phyloP scores from a whole-genome alignment of 2,797 vertebrate species.

The Agapornis canus region DNA sequence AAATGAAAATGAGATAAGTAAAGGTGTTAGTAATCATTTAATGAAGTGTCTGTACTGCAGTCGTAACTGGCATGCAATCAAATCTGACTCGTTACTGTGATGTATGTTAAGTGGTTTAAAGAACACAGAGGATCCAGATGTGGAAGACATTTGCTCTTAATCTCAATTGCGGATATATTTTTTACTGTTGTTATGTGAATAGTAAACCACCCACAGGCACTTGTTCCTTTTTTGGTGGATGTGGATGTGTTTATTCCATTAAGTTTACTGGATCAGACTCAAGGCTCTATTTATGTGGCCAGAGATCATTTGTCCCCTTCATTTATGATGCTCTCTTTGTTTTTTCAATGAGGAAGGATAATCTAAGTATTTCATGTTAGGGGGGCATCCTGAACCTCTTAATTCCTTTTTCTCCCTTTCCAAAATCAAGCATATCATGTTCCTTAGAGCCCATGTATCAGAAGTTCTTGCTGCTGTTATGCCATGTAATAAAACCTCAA shows the following conservation, averaged over 20 bases:
- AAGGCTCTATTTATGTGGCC: neutral
- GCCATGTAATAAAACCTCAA: neutral
- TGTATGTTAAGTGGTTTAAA: neutral
- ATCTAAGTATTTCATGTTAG: neutral
- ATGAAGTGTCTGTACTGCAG: neutral
- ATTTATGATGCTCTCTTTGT: neutral
- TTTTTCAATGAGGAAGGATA: neutral
- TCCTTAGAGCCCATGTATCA: neutral
- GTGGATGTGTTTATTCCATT: neutral
- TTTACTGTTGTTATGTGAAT: neutral
- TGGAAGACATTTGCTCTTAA: neutral
- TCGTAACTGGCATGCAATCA: neutral
- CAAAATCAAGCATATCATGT: neutral
- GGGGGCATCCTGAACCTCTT: neutral
- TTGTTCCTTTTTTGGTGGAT: neutral
- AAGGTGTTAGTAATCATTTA: neutral
- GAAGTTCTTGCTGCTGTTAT: slow-evolving; percentile 13
- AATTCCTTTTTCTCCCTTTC: neutral
- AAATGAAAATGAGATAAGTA: neutral
- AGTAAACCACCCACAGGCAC: neutral
- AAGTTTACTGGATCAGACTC: neutral
- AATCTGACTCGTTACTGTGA: neutral
- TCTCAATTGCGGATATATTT: neutral
- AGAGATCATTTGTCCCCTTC: neutral
- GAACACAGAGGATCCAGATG: neutral